phyloP scores from a whole-genome alignment of 2,888 invertebrate genomes.

The Geophilus truncorum region DNA sequence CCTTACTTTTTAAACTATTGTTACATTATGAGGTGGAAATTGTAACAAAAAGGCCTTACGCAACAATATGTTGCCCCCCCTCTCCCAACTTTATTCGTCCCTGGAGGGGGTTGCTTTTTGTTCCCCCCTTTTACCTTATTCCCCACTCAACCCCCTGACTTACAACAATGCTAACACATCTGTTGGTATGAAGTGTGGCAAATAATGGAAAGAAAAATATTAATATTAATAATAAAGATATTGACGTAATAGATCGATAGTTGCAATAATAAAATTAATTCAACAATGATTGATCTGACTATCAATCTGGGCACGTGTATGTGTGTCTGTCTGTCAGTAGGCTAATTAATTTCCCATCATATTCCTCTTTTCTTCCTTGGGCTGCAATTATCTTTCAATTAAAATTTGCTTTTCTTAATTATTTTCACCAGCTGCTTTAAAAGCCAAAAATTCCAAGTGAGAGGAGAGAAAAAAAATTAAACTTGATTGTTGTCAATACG shows the following conservation, averaged over 20 bases:
- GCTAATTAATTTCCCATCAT: slow-evolving; percentile 20
- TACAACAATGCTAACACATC: neutral
- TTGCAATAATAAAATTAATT: neutral
- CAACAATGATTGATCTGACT: neutral
- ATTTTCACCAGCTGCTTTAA: neutral
- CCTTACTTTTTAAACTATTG: neutral
- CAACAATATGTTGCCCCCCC: neutral
- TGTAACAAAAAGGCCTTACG: neutral
- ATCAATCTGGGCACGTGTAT: neutral
- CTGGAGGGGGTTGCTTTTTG: neutral
- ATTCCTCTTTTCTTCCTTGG: slow-evolving; percentile 11
- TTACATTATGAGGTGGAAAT: neutral
- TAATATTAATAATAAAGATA: neutral
- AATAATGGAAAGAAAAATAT: neutral
- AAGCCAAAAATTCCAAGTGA: neutral
- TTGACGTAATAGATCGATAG: neutral
- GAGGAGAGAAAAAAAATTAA: neutral
- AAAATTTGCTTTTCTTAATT: slow-evolving; percentile 17
- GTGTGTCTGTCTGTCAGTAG: slow-evolving; percentile 5
- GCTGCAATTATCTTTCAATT: slow-evolving; percentile 15
- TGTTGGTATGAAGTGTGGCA: neutral
- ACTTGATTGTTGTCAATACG: neutral
- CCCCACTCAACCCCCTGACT: neutral
- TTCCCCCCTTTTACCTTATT: neutral
- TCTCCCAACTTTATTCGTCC: neutral